phyloP scores from a whole-genome alignment of 2,113 vertebrate species.

The Cichladusa arquata region DNA sequence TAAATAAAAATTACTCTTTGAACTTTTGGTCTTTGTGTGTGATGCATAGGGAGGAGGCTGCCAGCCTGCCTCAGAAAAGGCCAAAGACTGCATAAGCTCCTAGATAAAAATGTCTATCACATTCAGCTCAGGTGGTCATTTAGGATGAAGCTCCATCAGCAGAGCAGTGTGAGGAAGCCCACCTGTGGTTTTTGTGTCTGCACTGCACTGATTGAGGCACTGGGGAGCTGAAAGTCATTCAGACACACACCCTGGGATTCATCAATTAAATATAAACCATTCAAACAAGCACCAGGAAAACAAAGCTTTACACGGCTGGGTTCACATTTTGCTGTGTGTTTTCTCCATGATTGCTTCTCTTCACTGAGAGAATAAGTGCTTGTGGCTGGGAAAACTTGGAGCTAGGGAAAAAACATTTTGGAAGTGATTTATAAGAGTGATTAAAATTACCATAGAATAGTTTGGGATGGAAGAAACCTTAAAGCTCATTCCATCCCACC shows the following conservation, averaged over 20 bases:
- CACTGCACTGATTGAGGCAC: constrained; percentile 24
- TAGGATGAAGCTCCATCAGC: constrained; percentile 44
- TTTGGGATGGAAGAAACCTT: background rate
- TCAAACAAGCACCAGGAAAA: background rate
- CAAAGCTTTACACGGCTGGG: background rate
- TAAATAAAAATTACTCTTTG: background rate
- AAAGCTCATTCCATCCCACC: background rate
- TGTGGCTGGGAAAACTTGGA: background rate
- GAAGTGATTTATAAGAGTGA: background rate
- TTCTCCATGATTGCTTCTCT: background rate
- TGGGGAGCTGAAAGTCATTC: background rate
- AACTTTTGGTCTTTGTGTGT: constrained; percentile 4
- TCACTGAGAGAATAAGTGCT: background rate
- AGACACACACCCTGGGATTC: background rate
- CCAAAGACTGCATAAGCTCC: constrained; percentile 33
- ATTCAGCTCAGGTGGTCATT: constrained; percentile 53
- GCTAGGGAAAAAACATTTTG: background rate
- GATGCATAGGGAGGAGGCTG: background rate
- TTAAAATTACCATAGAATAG: background rate
- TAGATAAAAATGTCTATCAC: constrained; percentile 41
- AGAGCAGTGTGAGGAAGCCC: constrained; percentile 23
- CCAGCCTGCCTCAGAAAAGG: constrained; percentile 43
- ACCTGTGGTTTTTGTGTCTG: constrained; percentile 10
- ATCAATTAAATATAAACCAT: constrained; percentile 46
- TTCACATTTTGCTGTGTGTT: background rate